phyloP scores from a whole-genome alignment of 2,888 invertebrate species.

The Aporophyla lueneburgensis region DNA sequence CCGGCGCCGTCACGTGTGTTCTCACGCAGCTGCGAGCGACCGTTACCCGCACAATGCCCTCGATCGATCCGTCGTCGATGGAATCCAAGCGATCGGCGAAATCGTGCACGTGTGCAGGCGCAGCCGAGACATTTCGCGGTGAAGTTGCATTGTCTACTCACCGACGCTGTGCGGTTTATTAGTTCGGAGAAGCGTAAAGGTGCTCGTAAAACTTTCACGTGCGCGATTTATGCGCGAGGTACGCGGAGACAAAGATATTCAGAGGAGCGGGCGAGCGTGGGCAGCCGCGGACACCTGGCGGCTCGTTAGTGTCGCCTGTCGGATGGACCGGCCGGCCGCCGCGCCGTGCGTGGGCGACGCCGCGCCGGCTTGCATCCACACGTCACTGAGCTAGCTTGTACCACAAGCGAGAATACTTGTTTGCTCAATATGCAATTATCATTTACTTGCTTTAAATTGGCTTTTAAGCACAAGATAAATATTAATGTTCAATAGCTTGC shows the following conservation, averaged over 20 bases:
- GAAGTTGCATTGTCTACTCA: slow-evolving; percentile 85
- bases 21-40: slow-evolving; percentile 90
- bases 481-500: slow-evolving; percentile 46
- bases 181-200: slow-evolving; percentile 87
- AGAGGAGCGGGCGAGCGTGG: slow-evolving; percentile 86
- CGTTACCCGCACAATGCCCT: slow-evolving; percentile 91
- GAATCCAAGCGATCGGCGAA: slow-evolving; percentile 88
- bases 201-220: slow-evolving; percentile 90
- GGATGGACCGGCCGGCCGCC: slow-evolving; percentile 69
- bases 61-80: slow-evolving; percentile 88
- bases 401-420: slow-evolving; percentile 39
- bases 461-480: slow-evolving; percentile 42
- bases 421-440: slow-evolving; percentile 23
- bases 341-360: slow-evolving; percentile 52
- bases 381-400: slow-evolving; percentile 38
- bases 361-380: slow-evolving; percentile 53
- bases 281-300: slow-evolving; percentile 89
- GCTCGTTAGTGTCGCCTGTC: slow-evolving; percentile 87
- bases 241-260: slow-evolving; percentile 87
- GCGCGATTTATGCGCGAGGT: slow-evolving; percentile 87
- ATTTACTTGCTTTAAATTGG: slow-evolving; percentile 40
- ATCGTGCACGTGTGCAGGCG: slow-evolving; percentile 87
- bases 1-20: slow-evolving; percentile 89
- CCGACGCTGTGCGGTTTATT: slow-evolving; percentile 82
- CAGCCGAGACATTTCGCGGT: slow-evolving; percentile 84